Base-by-base conservation (phyloP, 2,888 invertebrate genomes). In the Helleia helle region DNA sequence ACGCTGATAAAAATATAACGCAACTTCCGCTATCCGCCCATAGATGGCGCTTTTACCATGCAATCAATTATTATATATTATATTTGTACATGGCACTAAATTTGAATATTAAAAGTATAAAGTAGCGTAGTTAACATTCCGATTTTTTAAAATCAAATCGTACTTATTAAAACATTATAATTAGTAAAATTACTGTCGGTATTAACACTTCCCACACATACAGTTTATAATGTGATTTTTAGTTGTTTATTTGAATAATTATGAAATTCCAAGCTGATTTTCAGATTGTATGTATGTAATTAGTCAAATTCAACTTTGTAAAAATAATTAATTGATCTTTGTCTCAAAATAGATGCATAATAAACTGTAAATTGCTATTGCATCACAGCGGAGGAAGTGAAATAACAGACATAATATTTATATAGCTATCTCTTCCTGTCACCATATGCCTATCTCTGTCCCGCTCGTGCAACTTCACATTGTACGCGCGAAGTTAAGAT, bases 381-480 rank as follows among this genome's bases (percentile, higher is more conserved):
- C 84, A 83, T 84, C 84, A 84, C 77, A 81, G 60, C 76, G 61
- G 63, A 83, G 84, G 84, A 84, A 84, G 74, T 81, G 79, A 80
- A 84, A 77, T 80, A 80, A 75, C 76, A 79, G 77, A 71, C 83
- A 81, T 77, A 84, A 84, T 83, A 81, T 81, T 81, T 80, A 68
- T 76, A 80, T 68, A 73, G 62, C 75, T 57, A 55, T 77, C 83
- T 60, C 76, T 63, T 65, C 70, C 59, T 50, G 48, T 46, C 69
- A 51, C 48, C 52, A 64, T 71, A 63, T 56, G 65, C 61, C 65
- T 65, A 62, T 81, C 80, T 64, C 63, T 63, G 61, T 83, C 76
- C 59, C 74, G 61, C 83, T 51, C 60, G 56, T 49, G 38, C 60
- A 54, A 55, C 56, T 58, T 56, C 52, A 60, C 71, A 54, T 65